Evolutionary conservation across 2,113 vertebrate species (phyloP).

Genomic region (Osmerus mordax): DNA sequence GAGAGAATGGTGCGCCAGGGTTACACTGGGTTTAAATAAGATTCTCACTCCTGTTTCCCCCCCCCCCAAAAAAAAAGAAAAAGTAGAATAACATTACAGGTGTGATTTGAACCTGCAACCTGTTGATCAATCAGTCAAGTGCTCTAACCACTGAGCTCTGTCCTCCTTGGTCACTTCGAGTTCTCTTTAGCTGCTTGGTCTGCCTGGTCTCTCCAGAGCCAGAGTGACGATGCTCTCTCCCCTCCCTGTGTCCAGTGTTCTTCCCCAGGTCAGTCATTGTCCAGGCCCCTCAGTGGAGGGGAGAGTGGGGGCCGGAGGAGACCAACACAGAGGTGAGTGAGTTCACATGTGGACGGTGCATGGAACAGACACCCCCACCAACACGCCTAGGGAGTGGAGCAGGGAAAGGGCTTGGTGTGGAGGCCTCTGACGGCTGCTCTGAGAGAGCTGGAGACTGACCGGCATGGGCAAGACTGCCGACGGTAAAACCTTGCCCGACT

Average conservation of each 20-base stretch:
- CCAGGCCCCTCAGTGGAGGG: constrained; percentile 63
- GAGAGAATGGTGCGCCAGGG: constrained; percentile 71
- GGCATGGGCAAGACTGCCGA: too few relatives aligned
- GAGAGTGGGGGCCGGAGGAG: constrained; percentile 59
- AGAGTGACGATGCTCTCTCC: background rate
- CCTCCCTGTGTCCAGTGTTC: constrained; percentile 61
- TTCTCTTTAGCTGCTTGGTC: background rate
- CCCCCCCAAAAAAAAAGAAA: too few relatives aligned
- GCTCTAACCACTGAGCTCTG: background rate
- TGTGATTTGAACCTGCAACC: too few relatives aligned
- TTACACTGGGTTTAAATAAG: background rate
- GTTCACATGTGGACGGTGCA: too few relatives aligned
- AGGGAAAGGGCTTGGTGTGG: background rate
- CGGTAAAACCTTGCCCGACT: too few relatives aligned
- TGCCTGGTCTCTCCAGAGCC: background rate
- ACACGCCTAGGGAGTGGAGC: background rate
- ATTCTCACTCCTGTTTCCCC: background rate
- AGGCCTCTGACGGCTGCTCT: too few relatives aligned
- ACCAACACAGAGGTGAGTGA: background rate
- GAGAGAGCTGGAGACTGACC: too few relatives aligned
- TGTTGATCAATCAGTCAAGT: constrained; percentile 3
- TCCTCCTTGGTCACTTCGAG: background rate
- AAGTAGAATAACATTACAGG: too few relatives aligned
- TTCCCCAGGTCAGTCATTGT: constrained; percentile 63
- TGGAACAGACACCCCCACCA: too few relatives aligned